A percentile compares a stretch with the other conserved stretches of the same genome.
phyloP scores from a whole-genome alignment of 2,888 invertebrate genomes.

The Drosophila crucigera region DNA sequence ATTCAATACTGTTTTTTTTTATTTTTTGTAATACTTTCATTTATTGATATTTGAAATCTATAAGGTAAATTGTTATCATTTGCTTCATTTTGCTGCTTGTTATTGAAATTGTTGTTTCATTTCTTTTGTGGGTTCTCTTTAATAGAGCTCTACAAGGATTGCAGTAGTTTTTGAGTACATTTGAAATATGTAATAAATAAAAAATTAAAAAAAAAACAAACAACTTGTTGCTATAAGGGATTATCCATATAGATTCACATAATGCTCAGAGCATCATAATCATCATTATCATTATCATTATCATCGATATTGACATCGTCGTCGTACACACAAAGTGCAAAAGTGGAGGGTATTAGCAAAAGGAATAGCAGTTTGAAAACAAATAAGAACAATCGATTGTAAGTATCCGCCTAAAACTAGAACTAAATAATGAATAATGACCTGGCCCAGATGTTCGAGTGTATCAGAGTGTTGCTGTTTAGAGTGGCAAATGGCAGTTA shows the following conservation, averaged over 20 bases:
- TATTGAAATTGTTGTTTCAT: slow-evolving; percentile 33
- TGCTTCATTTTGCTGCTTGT: slow-evolving; percentile 51
- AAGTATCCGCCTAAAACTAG: slow-evolving; percentile 69
- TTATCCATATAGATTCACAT: slow-evolving; percentile 57
- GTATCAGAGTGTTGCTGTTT: slow-evolving; percentile 39
- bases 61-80: slow-evolving; percentile 61
- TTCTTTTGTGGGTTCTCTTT: slow-evolving; percentile 52
- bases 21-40: slow-evolving; percentile 41
- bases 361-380: slow-evolving; percentile 72
- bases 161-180: slow-evolving; percentile 61
- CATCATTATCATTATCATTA: slow-evolving; percentile 33
- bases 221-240: slow-evolving; percentile 47
- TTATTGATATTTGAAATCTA: slow-evolving; percentile 65
- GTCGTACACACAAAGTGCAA: slow-evolving; percentile 64
- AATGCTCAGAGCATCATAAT: slow-evolving; percentile 71
- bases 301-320: slow-evolving; percentile 32
- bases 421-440: slow-evolving; percentile 71
- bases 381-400: slow-evolving; percentile 70
- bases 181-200: slow-evolving; percentile 41
- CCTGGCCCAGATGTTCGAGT: slow-evolving; percentile 54
- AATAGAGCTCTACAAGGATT: slow-evolving; percentile 61
- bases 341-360: slow-evolving; percentile 64
- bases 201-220: slow-evolving; percentile 31
- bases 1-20: not conserved
- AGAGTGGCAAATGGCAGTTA: slow-evolving; percentile 66